Percentiles rank a stretch among this genome's conserved stretches.
These are phyloP conservation scores for Tetanocera ferruginea DNA, from an alignment of 2,888 invertebrate genomes.

Conservation along the genomic window DNA sequence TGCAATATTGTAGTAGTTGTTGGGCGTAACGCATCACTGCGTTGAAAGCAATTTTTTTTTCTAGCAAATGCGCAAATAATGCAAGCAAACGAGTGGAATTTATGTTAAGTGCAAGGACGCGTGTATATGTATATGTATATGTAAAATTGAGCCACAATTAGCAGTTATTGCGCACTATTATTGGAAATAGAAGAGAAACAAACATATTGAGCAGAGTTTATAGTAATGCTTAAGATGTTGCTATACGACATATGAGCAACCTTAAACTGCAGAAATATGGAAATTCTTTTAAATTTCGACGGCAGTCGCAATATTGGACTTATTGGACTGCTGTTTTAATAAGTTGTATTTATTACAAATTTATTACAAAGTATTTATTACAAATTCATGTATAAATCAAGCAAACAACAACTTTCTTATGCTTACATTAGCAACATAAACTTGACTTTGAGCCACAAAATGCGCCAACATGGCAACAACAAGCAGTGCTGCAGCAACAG, in stretches of 20 bases:
- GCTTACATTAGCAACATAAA: background rate
- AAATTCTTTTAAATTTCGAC: no score
- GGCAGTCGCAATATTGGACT: no score
- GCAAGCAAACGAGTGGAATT: background rate
- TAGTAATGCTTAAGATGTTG: background rate
- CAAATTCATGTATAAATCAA: background rate
- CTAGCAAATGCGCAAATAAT: background rate
- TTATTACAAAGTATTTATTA: background rate
- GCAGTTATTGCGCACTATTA: background rate
- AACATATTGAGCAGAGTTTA: background rate
- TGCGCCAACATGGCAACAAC: background rate
- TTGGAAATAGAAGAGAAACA: background rate
- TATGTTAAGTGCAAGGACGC: background rate
- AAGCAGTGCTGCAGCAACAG: background rate
- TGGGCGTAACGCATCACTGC: no score
- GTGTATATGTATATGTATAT: background rate
- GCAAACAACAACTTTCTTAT: background rate
- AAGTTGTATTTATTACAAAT: no score
- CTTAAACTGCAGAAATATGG: no score
- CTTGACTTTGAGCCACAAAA: conserved; percentile 1
- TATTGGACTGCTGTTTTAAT: no score
- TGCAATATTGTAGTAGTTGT: no score
- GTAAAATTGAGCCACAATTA: background rate
- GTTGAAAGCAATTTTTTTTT: no score
- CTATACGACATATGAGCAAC: background rate